phyloP scores from a whole-genome alignment of 2,113 vertebrate species.

The Balaenoptera acutorostrata region DNA sequence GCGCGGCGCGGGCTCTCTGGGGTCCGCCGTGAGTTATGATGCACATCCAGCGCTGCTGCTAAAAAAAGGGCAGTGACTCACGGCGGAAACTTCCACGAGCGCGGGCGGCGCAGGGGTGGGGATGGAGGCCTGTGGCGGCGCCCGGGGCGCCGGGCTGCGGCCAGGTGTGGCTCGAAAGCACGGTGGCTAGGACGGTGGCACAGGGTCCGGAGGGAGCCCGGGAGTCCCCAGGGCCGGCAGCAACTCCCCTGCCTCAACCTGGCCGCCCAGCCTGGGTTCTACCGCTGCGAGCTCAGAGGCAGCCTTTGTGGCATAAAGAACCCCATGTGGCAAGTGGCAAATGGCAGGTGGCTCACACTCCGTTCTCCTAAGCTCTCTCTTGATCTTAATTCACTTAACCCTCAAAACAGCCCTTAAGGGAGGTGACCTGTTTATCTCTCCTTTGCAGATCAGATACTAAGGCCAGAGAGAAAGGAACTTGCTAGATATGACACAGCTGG shows the following conservation, averaged over 20 bases:
- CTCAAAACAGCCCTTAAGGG: not conserved
- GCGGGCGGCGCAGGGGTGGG: fast-evolving
- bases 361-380: not conserved
- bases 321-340: not conserved
- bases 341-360: not conserved
- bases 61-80: constrained; percentile 52
- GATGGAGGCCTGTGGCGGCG: no score
- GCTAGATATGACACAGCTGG: not conserved
- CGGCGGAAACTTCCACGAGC: not conserved
- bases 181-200: fast-evolving
- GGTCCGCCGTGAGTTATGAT: not conserved
- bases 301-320: not conserved
- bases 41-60: not conserved
- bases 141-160: fast-evolving
- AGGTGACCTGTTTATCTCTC: not conserved
- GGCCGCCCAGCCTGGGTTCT: not conserved
- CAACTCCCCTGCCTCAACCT: not conserved
- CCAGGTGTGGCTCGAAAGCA: constrained; percentile 13
- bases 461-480: not conserved
- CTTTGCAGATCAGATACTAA: not conserved
- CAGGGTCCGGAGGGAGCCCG: fast-evolving
- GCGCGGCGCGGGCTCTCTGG: not conserved
- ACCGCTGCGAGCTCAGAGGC: not conserved
- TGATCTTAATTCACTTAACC: not conserved
- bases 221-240: not conserved